Conservation (phyloP, 2,888 invertebrate genomes). For the Mythimna impura region DNA sequence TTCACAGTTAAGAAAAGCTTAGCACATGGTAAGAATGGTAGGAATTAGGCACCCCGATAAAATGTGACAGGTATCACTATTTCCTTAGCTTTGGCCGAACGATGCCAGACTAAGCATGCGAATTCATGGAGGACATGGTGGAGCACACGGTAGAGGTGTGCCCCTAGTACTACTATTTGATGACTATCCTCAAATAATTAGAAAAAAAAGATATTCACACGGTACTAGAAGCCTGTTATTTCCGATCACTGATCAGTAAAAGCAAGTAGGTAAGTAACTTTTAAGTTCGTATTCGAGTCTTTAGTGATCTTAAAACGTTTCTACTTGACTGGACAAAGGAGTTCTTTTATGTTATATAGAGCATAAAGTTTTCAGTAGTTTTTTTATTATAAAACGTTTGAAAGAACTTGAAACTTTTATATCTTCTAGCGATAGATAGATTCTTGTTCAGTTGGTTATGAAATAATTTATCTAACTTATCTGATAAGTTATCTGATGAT, state of each 20-base stretch:
- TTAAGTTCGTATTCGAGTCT: conserved; percentile 19
- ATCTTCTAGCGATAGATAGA: background rate
- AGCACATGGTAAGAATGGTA: background rate
- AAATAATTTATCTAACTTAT: background rate
- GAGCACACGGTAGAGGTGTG: too few species aligned
- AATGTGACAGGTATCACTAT: too few species aligned
- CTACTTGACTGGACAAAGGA: conserved; percentile 26
- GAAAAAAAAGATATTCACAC: background rate
- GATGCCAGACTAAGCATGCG: too few species aligned
- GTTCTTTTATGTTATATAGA: conserved; percentile 24
- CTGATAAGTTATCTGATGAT: too few species aligned
- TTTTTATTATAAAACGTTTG: conserved; percentile 2
- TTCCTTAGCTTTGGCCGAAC: too few species aligned
- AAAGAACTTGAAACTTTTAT: background rate
- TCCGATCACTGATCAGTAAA: conserved; percentile 7
- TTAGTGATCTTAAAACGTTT: conserved; percentile 31
- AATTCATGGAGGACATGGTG: too few species aligned
- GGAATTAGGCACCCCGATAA: too few species aligned
- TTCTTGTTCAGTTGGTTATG: too few species aligned
- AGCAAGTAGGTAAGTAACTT: background rate
- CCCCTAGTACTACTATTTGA: too few species aligned
- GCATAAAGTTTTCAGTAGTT: conserved; percentile 6
- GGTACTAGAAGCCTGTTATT: background rate
- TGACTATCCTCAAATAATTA: too few species aligned
- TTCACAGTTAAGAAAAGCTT: too few species aligned